These are phyloP conservation scores for Acanthurus leucopareius DNA, from an alignment of 2,797 vertebrate species.

Conservation along the genomic window DNA sequence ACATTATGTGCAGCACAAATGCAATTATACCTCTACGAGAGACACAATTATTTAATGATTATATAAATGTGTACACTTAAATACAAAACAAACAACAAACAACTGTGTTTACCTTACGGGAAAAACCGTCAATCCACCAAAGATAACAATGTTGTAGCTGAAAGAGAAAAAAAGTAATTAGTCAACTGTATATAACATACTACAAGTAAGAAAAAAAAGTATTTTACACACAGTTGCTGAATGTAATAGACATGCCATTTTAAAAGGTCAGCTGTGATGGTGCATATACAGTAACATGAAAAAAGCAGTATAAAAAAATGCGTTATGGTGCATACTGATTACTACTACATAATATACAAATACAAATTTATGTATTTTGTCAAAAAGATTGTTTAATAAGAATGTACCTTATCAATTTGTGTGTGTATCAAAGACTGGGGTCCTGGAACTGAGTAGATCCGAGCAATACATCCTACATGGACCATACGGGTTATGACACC, in stretches of 20 bases:
- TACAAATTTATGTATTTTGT: not conserved
- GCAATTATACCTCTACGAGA: not conserved
- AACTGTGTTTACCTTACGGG: conserved; percentile 17
- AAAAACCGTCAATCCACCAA: conserved; percentile 32
- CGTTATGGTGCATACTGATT: not conserved
- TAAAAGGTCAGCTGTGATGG: not conserved
- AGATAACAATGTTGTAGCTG: conserved; percentile 38
- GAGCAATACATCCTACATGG: conserved; percentile 38
- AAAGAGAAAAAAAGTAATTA: not conserved
- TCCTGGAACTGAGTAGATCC: not conserved
- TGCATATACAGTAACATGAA: not conserved
- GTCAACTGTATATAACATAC: not conserved
- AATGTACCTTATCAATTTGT: conserved; percentile 45
- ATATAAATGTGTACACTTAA: conserved; percentile 3
- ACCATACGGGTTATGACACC: conserved; percentile 19
- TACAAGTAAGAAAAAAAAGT: not conserved
- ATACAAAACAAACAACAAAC: too few species aligned
- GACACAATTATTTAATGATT: conserved; percentile 1
- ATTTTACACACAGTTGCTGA: not conserved
- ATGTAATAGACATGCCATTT: not conserved
- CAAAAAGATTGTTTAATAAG: not conserved
- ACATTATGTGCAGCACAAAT: conserved; percentile 42
- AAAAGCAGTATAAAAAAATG: not conserved
- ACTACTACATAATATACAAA: conserved; percentile 1
- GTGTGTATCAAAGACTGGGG: conserved; percentile 41